phyloP scores from a whole-genome alignment of 2,113 vertebrate species.

The Callospermophilus lateralis region DNA sequence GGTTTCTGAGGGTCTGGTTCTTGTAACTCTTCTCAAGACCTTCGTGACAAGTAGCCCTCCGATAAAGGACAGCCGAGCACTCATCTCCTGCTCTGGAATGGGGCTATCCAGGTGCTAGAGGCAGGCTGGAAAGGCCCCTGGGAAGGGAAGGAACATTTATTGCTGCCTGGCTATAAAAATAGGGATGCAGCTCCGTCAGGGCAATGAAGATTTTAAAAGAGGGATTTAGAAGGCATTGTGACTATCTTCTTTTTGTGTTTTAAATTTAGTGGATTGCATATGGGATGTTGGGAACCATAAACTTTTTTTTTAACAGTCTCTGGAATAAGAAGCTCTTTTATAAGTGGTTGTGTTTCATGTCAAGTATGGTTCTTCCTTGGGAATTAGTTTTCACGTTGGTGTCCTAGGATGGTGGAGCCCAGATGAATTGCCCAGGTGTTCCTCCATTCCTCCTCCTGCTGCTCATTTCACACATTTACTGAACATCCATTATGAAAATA shows the following conservation, averaged over 20 bases:
- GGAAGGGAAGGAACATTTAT: background rate
- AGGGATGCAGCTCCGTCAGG: background rate
- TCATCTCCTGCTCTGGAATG: no score
- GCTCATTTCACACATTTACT: fast-evolving
- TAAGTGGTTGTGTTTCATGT: background rate
- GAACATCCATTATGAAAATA: background rate
- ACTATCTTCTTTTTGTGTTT: background rate
- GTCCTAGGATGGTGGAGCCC: fast-evolving
- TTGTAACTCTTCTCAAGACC: background rate
- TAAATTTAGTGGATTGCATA: background rate
- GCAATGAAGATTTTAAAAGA: background rate
- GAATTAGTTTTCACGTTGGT: background rate
- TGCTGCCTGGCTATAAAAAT: no score
- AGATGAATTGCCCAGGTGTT: no score
- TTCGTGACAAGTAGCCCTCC: background rate
- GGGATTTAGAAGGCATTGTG: background rate
- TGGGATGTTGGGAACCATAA: background rate
- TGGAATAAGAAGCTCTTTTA: background rate
- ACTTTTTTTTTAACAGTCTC: background rate
- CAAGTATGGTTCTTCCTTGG: background rate
- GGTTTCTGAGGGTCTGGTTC: background rate
- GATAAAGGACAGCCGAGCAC: background rate
- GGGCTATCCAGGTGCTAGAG: background rate
- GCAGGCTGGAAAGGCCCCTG: background rate
- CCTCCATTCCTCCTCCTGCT: background rate